Percentiles rank a stretch among this genome's conserved stretches.
phyloP scores from a whole-genome alignment of 2,888 invertebrate species.

The Chloroclystis v-ata region DNA sequence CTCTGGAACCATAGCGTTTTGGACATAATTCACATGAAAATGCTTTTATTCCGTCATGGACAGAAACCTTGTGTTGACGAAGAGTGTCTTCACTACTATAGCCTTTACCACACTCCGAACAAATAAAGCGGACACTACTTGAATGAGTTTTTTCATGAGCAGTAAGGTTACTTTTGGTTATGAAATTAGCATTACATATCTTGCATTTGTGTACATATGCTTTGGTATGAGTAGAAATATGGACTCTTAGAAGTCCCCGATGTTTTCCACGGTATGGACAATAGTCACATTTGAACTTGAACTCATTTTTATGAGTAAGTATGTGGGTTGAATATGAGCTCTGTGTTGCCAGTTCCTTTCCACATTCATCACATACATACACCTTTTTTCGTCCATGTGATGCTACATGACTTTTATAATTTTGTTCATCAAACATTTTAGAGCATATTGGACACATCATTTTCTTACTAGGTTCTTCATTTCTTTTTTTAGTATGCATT shows the following conservation, averaged over 20 bases:
- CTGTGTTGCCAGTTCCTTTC: conserved; percentile 34
- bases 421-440: conserved; percentile 24
- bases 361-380: conserved; percentile 45
- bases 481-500: background rate
- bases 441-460: conserved; percentile 33
- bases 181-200: conserved; percentile 38
- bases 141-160: conserved; percentile 33
- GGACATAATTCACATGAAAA: conserved; percentile 42
- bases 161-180: conserved; percentile 45
- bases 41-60: conserved; percentile 33
- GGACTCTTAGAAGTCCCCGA: conserved; percentile 38
- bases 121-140: conserved; percentile 23
- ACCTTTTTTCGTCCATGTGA: conserved; percentile 28
- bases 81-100: conserved; percentile 32
- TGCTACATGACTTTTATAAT: conserved; percentile 32
- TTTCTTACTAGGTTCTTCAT: background rate
- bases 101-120: conserved; percentile 31
- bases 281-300: conserved; percentile 42
- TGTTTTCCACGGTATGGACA: conserved; percentile 45
- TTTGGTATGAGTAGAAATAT: conserved; percentile 42
- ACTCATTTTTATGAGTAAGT: conserved; percentile 38
- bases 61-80: conserved; percentile 31
- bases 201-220: conserved; percentile 44
- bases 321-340: conserved; percentile 39
- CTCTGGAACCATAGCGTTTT: conserved; percentile 37